Base-by-base conservation (phyloP, 2,888 invertebrate species). In the Congeria kusceri region DNA sequence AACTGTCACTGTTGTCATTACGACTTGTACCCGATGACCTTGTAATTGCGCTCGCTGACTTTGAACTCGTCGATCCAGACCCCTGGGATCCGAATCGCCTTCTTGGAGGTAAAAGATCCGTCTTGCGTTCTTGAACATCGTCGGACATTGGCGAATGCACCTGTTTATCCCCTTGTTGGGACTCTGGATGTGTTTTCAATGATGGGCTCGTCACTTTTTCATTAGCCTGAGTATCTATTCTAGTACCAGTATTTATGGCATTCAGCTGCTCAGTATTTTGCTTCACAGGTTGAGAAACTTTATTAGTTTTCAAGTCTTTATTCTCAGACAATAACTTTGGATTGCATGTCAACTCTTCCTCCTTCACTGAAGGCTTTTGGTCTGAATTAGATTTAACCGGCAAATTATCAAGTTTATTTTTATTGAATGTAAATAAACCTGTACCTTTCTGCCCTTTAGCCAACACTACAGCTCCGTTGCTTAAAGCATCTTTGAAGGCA, bases 1-100 rank as follows among this genome's bases (percentile, higher is more conserved):
- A 72, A 59, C 58, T 68, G 15, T 66, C 63, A 64, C 76, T 76
- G 1, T 62, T 56, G 27, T 59, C 77, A 62, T 70, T 62, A 0
- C 58, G 25, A 58, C 64, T 62, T 20, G 39, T 68, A 64, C 64
- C 61, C 13, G 69, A 29, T 64, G 64, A 39, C 18, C 63, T 62
- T 59, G 76, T 46, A 13, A 25, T 58, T 58, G 46, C 58, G 25
- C 58, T 68, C 27, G 68, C 29, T 39, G 64, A 63, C 39, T 44
- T 65, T 29, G 65, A 44, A 27, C 47, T 57, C 15, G 72, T 57
- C n/a, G 76, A 76, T 20, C 44, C 47, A 25, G 69, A 76, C 13
- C 76, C 76, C 25, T 71, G 71, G 18, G 71, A 71, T 27, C 71
- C 71, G 15, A 71, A 56, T 29, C 53, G 20, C n/a, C 25, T 9